Evolutionary conservation across 1,140 invertebrate genomes (phyloP).

Genomic region (Meloidogyne exigua): DNA sequence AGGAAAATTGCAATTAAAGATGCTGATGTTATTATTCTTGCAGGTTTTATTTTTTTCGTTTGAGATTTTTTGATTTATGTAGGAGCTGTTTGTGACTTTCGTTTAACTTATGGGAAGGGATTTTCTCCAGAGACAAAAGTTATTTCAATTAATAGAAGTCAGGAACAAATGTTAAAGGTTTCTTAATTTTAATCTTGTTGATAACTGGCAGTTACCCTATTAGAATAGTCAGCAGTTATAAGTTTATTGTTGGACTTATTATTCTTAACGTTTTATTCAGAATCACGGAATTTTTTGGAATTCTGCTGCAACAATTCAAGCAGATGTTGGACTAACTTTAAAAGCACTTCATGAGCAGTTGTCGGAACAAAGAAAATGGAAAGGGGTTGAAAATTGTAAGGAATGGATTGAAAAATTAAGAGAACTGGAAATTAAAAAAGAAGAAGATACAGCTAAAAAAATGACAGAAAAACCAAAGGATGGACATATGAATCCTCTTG

Average conservation of each 20-base stretch:
- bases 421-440: conserved; percentile 68
- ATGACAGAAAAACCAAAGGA: conserved; percentile 67
- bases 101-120: conserved; percentile 70
- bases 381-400: conserved; percentile 62
- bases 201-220: too few relatives aligned
- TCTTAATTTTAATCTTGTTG: too few relatives aligned
- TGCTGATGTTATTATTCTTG: conserved; percentile 71
- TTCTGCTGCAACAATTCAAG: conserved; percentile 68
- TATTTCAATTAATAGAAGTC: conserved; percentile 71
- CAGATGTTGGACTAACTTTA: conserved; percentile 70
- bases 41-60: conserved; percentile 63
- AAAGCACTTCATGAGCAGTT: conserved; percentile 64
- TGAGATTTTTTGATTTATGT: not conserved
- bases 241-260: too few relatives aligned
- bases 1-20: conserved; percentile 71
- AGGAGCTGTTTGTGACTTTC: conserved; percentile 72
- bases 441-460: conserved; percentile 68
- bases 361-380: conserved; percentile 58
- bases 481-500: conserved; percentile 70
- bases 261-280: conserved; percentile 55
- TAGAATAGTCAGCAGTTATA: too few relatives aligned
- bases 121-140: conserved; percentile 70
- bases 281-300: conserved; percentile 74
- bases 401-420: conserved; percentile 69
- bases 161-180: conserved; percentile 69